Evolutionary conservation across 2,797 vertebrate species (phyloP), one percentile per base, ranked within the genome.

Genomic region (Neosilurus hyrtlii): DNA sequence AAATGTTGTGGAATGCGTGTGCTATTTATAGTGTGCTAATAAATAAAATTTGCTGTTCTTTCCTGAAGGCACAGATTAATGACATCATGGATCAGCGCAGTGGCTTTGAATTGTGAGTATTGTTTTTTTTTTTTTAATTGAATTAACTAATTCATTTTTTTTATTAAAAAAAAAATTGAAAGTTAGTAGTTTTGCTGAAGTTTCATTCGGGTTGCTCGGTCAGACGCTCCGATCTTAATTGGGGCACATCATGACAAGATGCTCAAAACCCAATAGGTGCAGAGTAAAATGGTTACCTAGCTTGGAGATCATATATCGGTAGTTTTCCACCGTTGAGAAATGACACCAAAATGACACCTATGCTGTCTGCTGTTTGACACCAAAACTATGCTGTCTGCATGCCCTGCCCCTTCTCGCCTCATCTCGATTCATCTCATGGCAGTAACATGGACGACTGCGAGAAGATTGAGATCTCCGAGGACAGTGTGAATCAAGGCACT

Each of bases 401-500:
- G 1, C 52, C 24, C 14, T 2, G 0, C 6, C 20, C 1, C 20
- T 18, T 20, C 5, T 22, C 8, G 43, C 43, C 43, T 43, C 43
- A 43, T 43, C 4, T 43, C 43, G 8, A 43, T 14, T n/a, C 12
- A 16, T 37, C 22, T 51, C 24, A 15, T 22, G 8, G 62, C 91
- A 99, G 97, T 83, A 96, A 97, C 90, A 96, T 99, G 96, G 97
- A 99, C 3, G 96, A 97, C 94, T 99, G 98, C 90, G 98, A 99
- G 86, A 99, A 98, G 90, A 98, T 99, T 81, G 97, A 99, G 93
- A 99, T 99, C 88, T 99, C 97, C 0, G 98, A 99, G 93, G 97
- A 97, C 90, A 98, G 95, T 78, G 98, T 99, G 89, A 99, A 99
- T 90, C 96, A 96, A 94, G 98, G 97, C 89, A 96, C 98, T 4